phyloP scores from a whole-genome alignment of 2,888 invertebrate species.

The Candidula unifasciata region DNA sequence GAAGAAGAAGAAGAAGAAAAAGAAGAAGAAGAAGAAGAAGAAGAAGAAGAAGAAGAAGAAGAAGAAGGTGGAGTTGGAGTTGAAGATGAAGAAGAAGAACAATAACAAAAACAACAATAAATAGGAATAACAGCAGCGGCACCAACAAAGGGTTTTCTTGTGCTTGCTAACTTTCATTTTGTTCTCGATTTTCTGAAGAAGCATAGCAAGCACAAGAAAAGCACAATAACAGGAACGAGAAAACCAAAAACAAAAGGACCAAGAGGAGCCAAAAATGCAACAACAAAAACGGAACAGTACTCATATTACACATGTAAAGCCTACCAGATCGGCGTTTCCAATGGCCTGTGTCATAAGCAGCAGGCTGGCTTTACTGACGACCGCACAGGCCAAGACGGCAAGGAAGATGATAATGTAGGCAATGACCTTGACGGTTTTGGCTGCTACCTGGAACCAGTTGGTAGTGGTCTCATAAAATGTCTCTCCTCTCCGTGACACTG shows the following conservation, averaged over 20 bases:
- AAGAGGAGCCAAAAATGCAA: background rate
- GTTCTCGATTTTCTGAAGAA: too few relatives aligned
- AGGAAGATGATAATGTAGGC: conserved; percentile 91
- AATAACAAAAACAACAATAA: too few relatives aligned
- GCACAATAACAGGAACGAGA: background rate
- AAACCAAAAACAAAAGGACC: background rate
- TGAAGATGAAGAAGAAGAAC: too few relatives aligned
- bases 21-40: too few relatives aligned
- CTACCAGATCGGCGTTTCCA: conserved; percentile 57
- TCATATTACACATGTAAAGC: background rate
- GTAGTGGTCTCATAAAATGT: conserved; percentile 60
- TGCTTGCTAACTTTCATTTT: too few relatives aligned
- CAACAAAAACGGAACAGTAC: background rate
- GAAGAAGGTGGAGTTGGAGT: too few relatives aligned
- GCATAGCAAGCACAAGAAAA: too few relatives aligned
- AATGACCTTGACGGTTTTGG: conserved; percentile 80
- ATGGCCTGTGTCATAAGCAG: conserved; percentile 64
- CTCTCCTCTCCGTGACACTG: conserved; percentile 60
- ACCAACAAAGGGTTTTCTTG: too few relatives aligned
- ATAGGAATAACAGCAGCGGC: too few relatives aligned
- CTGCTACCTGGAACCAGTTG: conserved; percentile 63
- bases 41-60: too few relatives aligned
- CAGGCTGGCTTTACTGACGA: conserved; percentile 91
- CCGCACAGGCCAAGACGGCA: conserved; percentile 89
- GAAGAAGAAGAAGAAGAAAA: too few relatives aligned